Evolutionary conservation across 2,113 vertebrate species (phyloP), one percentile per base, ranked within the genome.

Genomic region (Leucopsar rothschildi): DNA sequence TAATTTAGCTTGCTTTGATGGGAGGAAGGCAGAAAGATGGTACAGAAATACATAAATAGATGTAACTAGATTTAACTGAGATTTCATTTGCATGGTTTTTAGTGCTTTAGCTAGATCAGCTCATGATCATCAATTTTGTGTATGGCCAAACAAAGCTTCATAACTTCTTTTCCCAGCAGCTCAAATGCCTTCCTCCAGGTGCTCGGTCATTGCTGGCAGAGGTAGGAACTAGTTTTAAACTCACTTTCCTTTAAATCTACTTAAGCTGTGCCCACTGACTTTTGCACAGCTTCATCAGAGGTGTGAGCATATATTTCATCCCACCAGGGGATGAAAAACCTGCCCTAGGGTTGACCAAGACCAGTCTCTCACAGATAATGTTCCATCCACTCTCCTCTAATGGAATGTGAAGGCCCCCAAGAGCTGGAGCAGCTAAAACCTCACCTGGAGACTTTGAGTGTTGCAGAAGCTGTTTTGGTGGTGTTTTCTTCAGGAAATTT

Each of bases 161-260:
- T 31, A 33, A 29, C 11, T 57, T 60, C 59, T 42, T 57, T 25
- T 31, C 11, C 20, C 44, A 78, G 61, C 28, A 55, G 18, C 55
- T 85, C n/a, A 33, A 60, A 68, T 33, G 49, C 52, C 20, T 47
- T 22, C 28, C 35, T 59, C 55, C 0, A 0, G 24, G 25, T 50
- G 56, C 42, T 65, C n/a, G 37, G 56, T 25, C 29, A 37, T 4
- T 68, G 23, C 60, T 70, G 56, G 42, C 20, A 86, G 78, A 89
- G 9, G 11, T 21, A 29, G 37, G 59, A 17, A 27, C 23, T 53
- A 29, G 33, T n/a, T 77, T 65, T 28, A n/a, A 91, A 44, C 2
- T 14, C 21, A 13, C 22, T 29, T 52, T 80, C 64, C 31, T 69
- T 82, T 64, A 44, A 44, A 52, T 23, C 31, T n/a, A 25, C 35